A percentile compares a stretch with the other conserved stretches of the same genome.
phyloP scores from a whole-genome alignment of 2,888 invertebrate genomes.

The Lepidochrysops patricia region DNA sequence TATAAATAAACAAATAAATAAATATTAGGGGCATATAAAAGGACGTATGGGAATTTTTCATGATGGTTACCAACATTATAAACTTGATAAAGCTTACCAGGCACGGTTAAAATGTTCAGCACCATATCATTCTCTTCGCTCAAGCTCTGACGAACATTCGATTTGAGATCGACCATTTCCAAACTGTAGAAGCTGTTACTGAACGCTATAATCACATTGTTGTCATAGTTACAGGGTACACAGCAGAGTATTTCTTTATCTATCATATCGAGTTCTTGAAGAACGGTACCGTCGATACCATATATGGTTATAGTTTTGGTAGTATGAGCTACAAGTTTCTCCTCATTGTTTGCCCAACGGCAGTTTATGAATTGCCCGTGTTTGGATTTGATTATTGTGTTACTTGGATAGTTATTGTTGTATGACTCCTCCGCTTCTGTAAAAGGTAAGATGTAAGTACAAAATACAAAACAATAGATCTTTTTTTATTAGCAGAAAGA shows the following conservation, averaged over 20 bases:
- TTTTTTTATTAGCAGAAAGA: no score
- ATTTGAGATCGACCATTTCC: conserved; percentile 47
- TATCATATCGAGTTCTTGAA: conserved; percentile 40
- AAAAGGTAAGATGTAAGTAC: conserved; percentile 19
- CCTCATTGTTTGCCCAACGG: conserved; percentile 51
- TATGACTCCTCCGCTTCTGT: conserved; percentile 52
- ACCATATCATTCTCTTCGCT: conserved; percentile 48
- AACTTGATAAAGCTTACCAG: conserved; percentile 38
- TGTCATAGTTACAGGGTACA: conserved; percentile 52
- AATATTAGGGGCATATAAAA: no score
- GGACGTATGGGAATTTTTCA: no score
- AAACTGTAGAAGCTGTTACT: conserved; percentile 33
- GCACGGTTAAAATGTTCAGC: conserved; percentile 48
- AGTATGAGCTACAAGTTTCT: conserved; percentile 53
- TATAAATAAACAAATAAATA: no score
- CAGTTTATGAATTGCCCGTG: conserved; percentile 49
- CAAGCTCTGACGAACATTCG: conserved; percentile 38
- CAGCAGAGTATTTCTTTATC: conserved; percentile 48
- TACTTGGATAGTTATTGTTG: conserved; percentile 45
- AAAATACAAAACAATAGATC: no score
- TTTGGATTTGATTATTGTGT: conserved; percentile 42
- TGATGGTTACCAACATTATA: neutral
- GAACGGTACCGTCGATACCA: conserved; percentile 39
- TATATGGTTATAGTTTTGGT: conserved; percentile 50
- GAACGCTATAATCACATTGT: conserved; percentile 44